Evolutionary conservation across 2,888 invertebrate genomes (phyloP), one percentile per base, ranked within the genome.

Genomic region (Campopleginae sp.): DNA sequence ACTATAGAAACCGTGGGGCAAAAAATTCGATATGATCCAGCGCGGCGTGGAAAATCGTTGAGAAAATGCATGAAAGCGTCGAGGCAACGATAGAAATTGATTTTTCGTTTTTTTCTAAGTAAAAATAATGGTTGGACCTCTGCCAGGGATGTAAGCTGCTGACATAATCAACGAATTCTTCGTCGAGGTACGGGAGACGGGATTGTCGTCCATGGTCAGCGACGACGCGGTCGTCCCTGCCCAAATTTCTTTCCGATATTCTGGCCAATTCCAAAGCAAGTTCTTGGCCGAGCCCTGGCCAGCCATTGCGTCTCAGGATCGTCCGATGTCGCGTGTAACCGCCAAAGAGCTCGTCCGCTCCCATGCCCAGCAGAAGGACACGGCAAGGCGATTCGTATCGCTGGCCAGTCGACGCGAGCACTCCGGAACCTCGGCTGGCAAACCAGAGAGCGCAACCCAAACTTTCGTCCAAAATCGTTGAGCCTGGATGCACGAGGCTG

Each of bases 401-500:
- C 14, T 90, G 88, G n/a, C 89, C 87, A n/a, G 82, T 75, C 3
- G 90, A 89, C 63, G 88, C 87, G 2, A 94, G 75, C n/a, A 83
- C 75, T 71, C 96, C 97, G 86, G 94, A 91, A 4, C 97, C 98
- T 90, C 96, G 95, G 68, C 98, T 96, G 33, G 99, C 99, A 95
- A 99, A 99, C 99, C 99, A 99, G 66, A 98, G 94, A n/a, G 98
- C 99, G 92, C 97, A 97, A 0, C 99, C 99, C 74, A 99, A 95
- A 91, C 98, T 98, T 93, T 99, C 99, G 94, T 99, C 99, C 70
- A 99, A 94, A 82, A 99, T 96, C 1, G 98, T 98, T 88, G 96
- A 95, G 77, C 97, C 95, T 0, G 99, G 99, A 94, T 96, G 96
- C 65, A 99, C 96, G 84, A 99, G 95, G 93, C 98, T 96, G 48